Percentiles rank a stretch among this genome's conserved stretches.
Evolutionary conservation across 2,797 vertebrate species (phyloP).

Genomic region (Garrulus glandarius): DNA sequence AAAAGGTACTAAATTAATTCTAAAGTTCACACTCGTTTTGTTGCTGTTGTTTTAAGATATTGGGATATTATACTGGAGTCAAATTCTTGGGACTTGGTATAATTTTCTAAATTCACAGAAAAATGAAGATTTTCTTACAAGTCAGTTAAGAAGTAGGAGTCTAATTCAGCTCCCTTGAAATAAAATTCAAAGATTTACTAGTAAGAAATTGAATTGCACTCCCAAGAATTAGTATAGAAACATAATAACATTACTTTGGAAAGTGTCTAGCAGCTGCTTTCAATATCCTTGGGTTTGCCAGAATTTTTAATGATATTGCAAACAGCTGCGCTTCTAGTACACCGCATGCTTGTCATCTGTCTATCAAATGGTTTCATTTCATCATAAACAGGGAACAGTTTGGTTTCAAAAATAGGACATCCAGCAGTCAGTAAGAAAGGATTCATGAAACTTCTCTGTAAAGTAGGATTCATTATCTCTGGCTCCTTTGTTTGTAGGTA

Average conservation of each 20-base stretch:
- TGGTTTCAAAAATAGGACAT: not conserved
- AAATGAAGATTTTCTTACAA: not conserved
- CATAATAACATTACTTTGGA: not conserved
- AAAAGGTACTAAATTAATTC: not conserved
- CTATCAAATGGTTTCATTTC: not conserved
- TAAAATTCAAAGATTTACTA: not conserved
- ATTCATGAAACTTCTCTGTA: not conserved
- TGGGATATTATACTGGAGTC: not conserved
- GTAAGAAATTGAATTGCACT: not conserved
- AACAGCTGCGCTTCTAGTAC: conserved; percentile 24
- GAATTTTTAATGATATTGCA: not conserved
- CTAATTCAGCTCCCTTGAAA: not conserved
- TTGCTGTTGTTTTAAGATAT: not conserved
- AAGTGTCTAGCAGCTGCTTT: conserved; percentile 17
- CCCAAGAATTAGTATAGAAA: not conserved
- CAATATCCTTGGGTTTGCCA: not conserved
- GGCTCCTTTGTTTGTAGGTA: not conserved
- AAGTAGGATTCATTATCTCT: not conserved
- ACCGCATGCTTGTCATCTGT: conserved; percentile 10
- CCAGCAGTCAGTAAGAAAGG: not conserved
- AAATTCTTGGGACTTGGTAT: not conserved
- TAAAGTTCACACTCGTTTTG: not conserved
- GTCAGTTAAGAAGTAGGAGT: not conserved
- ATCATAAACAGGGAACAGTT: not conserved
- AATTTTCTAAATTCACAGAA: not conserved